Evolutionary conservation across 2,113 vertebrate species (phyloP).

Genomic region (Columba livia): DNA sequence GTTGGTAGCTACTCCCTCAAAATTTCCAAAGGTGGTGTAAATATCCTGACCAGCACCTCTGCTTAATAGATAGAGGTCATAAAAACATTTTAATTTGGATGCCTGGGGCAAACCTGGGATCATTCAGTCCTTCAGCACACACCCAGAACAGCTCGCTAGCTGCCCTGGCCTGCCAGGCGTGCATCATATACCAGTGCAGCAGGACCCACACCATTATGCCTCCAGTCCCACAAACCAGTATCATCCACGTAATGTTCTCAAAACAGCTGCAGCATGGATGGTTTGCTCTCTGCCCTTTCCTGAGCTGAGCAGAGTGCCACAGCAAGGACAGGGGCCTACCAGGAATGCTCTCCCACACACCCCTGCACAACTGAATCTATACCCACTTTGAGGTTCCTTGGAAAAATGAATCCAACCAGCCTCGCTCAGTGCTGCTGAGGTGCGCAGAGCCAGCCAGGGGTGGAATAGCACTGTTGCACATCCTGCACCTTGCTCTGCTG

Average conservation of each 20-base stretch:
- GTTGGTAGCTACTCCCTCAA: rapidly evolving
- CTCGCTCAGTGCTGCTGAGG: rapidly evolving
- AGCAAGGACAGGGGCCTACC: background rate
- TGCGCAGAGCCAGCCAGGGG: background rate
- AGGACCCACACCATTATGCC: background rate
- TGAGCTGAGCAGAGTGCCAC: background rate
- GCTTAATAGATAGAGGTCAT: background rate
- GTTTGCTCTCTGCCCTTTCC: background rate
- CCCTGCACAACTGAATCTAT: background rate
- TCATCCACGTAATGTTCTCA: background rate
- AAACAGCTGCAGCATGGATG: background rate
- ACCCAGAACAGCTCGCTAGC: background rate
- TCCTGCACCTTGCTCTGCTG: background rate
- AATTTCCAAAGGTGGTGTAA: background rate
- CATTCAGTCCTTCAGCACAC: background rate
- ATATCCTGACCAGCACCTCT: background rate
- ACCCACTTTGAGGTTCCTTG: background rate
- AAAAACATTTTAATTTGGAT: background rate
- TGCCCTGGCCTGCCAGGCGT: background rate
- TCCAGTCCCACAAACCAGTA: background rate
- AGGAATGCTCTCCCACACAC: background rate
- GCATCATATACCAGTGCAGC: background rate
- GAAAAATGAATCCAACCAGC: background rate
- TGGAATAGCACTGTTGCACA: background rate
- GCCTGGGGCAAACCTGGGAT: background rate